Conservation (phyloP, 2,888 invertebrate species). For the Drosophila hamatofila region DNA sequence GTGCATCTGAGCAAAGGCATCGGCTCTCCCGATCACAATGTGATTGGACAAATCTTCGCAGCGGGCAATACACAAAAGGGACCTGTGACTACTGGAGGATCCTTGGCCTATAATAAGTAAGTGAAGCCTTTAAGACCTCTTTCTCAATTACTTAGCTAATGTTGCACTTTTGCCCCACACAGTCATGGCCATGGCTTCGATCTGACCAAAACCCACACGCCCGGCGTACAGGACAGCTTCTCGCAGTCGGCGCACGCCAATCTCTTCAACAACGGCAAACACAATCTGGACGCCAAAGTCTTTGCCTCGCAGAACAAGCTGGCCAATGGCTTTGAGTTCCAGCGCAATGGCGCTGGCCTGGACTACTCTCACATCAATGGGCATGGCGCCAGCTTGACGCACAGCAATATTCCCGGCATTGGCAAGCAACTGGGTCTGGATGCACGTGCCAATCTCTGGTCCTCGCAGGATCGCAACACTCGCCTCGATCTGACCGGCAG, state of each 20-base stretch:
- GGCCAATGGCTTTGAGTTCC: constrained; percentile 81
- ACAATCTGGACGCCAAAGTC: constrained; percentile 77
- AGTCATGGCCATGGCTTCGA: constrained; percentile 70
- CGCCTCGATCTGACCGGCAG: constrained; percentile 52
- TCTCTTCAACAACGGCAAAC: constrained; percentile 73
- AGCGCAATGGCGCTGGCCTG: constrained; percentile 79
- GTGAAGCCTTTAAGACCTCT: neutral
- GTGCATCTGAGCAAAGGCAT: constrained; percentile 69
- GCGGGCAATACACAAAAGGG: constrained; percentile 66
- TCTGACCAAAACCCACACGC: constrained; percentile 66
- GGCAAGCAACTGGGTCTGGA: constrained; percentile 71
- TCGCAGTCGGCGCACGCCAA: constrained; percentile 68
- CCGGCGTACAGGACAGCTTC: constrained; percentile 67
- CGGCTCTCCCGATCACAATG: constrained; percentile 78
- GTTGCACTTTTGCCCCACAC: neutral
- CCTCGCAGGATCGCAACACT: constrained; percentile 57
- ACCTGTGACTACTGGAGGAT: constrained; percentile 69
- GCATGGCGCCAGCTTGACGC: constrained; percentile 71
- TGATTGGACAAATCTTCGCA: constrained; percentile 70
- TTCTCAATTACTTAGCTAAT: no score
- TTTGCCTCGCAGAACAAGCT: constrained; percentile 79
- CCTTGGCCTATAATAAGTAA: constrained; percentile 65
- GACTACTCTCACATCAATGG: constrained; percentile 78
- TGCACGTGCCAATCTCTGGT: constrained; percentile 59
- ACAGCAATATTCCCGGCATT: constrained; percentile 76